Percentiles rank a stretch among this genome's conserved stretches.
phyloP scores from a whole-genome alignment of 2,888 invertebrate genomes.

The Rhagonycha lutea region DNA sequence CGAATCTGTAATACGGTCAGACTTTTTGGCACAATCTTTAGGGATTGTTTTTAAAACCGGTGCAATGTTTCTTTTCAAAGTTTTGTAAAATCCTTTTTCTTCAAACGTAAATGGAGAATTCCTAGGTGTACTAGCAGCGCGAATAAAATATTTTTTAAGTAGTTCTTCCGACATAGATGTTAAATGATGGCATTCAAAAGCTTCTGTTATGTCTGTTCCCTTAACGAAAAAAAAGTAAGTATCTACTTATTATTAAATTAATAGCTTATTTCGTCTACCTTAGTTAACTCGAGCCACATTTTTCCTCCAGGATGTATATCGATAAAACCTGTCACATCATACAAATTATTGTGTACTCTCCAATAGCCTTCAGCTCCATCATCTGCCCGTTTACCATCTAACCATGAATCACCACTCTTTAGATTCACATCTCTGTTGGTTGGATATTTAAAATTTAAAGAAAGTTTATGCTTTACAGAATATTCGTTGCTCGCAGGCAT shows the following conservation, averaged over 20 bases:
- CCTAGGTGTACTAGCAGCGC: conserved; percentile 65
- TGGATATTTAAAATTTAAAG: conserved; percentile 18
- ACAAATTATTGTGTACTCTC: conserved; percentile 76
- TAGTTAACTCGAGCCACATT: conserved; percentile 72
- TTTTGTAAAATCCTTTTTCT: conserved; percentile 74
- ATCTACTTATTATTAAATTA: conserved; percentile 26
- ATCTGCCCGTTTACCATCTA: conserved; percentile 66
- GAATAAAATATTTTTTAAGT: conserved; percentile 68
- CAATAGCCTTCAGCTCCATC: conserved; percentile 77
- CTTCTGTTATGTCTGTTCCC: conserved; percentile 39
- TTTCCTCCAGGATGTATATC: conserved; percentile 82
- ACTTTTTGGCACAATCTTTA: conserved; percentile 45
- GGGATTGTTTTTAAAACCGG: conserved; percentile 61
- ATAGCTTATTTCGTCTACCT: conserved; percentile 55
- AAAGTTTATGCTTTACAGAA: not conserved
- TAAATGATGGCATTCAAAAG: conserved; percentile 76
- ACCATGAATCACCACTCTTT: conserved; percentile 55
- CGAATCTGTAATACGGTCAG: conserved; percentile 54
- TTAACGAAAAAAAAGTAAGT: not conserved
- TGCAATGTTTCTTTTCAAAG: conserved; percentile 64
- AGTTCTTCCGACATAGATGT: conserved; percentile 59
- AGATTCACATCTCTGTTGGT: conserved; percentile 6
- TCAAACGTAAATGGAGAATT: conserved; percentile 75
- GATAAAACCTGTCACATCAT: conserved; percentile 81
- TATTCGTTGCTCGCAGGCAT: not conserved